A percentile compares a stretch with the other conserved stretches of the same genome.
Conservation (phyloP, 2,888 invertebrate genomes). For the Drosophila quinaria region DNA sequence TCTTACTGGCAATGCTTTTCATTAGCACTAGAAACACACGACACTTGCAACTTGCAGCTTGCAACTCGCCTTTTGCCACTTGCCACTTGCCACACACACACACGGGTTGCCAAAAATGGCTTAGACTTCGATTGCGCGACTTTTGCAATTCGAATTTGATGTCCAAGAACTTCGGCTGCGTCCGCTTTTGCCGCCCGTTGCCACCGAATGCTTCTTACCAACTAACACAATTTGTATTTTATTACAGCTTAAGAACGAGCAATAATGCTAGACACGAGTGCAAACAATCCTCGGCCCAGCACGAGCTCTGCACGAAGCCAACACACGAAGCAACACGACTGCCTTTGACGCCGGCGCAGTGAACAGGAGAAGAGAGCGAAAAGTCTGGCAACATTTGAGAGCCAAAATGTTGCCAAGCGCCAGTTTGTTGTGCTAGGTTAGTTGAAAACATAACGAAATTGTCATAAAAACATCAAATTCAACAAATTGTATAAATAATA, state of each 20-base stretch:
- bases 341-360: slow-evolving; percentile 45
- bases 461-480: neutral
- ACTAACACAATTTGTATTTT: slow-evolving; percentile 82
- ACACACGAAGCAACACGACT: slow-evolving; percentile 1
- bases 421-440: slow-evolving; percentile 61
- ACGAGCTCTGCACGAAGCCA: slow-evolving; percentile 21
- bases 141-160: slow-evolving; percentile 8
- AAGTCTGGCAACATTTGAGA: slow-evolving; percentile 58
- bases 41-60: slow-evolving; percentile 31
- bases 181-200: slow-evolving; percentile 77
- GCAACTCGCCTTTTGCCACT: neutral
- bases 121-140: slow-evolving; percentile 11
- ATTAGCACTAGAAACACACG: slow-evolving; percentile 47
- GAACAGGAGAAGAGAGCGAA: slow-evolving; percentile 25
- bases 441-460: slow-evolving; percentile 5
- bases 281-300: neutral
- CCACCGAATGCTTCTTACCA: slow-evolving; percentile 82
- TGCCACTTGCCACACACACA: slow-evolving; percentile 2
- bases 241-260: slow-evolving; percentile 80
- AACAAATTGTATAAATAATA: neutral
- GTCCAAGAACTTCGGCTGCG: slow-evolving; percentile 27
- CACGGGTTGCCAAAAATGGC: slow-evolving; percentile 1
- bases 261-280: slow-evolving; percentile 12
- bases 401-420: slow-evolving; percentile 38
- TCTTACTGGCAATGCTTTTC: slow-evolving; percentile 38